Conservation (phyloP, 2,113 vertebrate genomes). For the Oceanodroma tethys region DNA sequence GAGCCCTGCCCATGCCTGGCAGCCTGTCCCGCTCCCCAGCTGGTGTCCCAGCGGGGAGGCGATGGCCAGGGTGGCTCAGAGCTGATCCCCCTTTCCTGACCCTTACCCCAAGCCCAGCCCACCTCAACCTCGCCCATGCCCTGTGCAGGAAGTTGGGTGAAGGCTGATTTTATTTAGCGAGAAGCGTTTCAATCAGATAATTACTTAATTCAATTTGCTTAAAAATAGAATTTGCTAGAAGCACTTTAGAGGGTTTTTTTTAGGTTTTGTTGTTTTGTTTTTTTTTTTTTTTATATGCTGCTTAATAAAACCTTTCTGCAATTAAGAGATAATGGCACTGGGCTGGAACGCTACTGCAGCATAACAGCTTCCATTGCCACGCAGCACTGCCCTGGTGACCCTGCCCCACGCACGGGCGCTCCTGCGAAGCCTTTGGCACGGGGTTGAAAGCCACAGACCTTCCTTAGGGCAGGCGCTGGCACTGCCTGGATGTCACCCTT, state of each 20-base stretch:
- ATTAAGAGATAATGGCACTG: not conserved
- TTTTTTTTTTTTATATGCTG: not conserved
- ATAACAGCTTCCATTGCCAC: not conserved
- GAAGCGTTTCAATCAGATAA: conserved; percentile 56
- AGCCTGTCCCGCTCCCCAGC: not conserved
- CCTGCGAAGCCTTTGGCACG: not conserved
- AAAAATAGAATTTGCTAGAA: conserved; percentile 66
- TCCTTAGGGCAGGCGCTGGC: not conserved
- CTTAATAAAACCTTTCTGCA: conserved; percentile 56
- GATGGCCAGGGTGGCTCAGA: not conserved
- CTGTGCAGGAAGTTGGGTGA: not conserved
- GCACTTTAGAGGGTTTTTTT: not conserved
- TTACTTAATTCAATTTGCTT: conserved; percentile 70
- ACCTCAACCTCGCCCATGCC: not conserved
- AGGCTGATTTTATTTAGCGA: conserved; percentile 39
- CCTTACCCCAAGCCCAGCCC: not conserved
- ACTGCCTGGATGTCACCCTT: not conserved
- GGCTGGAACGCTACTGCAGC: not conserved
- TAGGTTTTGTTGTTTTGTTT: not conserved
- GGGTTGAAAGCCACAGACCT: not conserved
- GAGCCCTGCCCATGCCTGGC: not conserved
- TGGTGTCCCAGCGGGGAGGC: not conserved
- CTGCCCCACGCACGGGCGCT: rapidly evolving
- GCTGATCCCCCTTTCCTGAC: not conserved
- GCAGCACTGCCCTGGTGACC: not conserved